Evolutionary conservation across 2,797 vertebrate species (phyloP), one percentile per base, ranked within the genome.

Genomic region (Oryzias sinensis): DNA sequence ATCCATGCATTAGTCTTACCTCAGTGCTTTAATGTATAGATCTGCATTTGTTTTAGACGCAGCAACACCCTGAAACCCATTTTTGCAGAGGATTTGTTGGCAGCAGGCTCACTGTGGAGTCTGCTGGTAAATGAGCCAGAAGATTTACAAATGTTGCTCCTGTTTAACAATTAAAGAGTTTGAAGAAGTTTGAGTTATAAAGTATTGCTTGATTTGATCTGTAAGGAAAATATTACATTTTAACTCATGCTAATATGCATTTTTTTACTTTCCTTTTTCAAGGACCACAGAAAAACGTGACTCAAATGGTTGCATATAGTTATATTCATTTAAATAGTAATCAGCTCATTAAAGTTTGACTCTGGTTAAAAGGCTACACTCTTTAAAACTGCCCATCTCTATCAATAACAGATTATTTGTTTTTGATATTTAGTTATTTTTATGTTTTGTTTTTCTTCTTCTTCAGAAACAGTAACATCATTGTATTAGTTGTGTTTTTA

Each of bases 1-100:
- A 29, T 56, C 65, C 57, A 43, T 54, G 50, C 70, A 77, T 82
- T 79, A 85, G 82, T 82, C 58, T 67, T 84, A 76, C 74, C 73
- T 72, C 66, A 0, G 52, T 68, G 72, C 73, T 27, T 65, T 63
- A 50, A 56, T 63, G 71, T 65, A 59, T 68, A 17, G 61, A 55
- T 62, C 56, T 58, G 43, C 57, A 59, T 73, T 71, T 44, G 64
- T 46, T 43, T 70, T 49, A 65, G 58, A 76, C 51, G 63, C 63
- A 56, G 48, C 60, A 20, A 53, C 15, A 20, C 62, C 56, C 50
- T 40, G 53, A 58, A 53, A 57, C 62, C 29, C 24, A 27, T 4
- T 13, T 69, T 63, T 52, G 17, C 15, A 29, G 43, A 20, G 3
- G 42, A 53, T 69, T 59, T 43, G 7, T 6, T 18, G 37, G 53